Conservation (phyloP, 2,797 vertebrate species). For the Linurgus olivaceus region DNA sequence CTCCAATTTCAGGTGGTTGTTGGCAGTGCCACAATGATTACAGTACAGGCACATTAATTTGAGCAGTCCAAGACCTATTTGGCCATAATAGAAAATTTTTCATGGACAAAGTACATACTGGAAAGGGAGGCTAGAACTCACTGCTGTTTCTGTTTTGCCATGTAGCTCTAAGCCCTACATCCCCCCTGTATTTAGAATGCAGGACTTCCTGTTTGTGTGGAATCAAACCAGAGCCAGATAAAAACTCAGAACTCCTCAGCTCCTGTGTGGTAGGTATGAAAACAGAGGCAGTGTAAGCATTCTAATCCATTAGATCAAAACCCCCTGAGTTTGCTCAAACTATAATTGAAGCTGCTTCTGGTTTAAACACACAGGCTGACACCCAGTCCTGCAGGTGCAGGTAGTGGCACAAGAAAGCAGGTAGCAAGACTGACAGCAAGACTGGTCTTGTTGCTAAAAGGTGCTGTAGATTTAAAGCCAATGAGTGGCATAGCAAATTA, state of each 20-base stretch:
- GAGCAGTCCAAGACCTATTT: not conserved
- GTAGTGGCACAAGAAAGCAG: not conserved
- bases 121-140: not conserved
- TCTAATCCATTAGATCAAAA: not conserved
- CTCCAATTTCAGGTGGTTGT: not conserved
- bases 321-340: not conserved
- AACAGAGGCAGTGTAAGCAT: not conserved
- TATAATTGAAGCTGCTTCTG: not conserved
- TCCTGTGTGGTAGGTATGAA: not conserved
- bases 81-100: not conserved
- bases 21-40: not conserved
- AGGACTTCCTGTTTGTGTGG: not conserved
- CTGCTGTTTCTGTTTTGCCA: not conserved
- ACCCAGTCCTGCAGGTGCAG: not conserved
- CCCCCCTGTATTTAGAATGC: too few relatives aligned
- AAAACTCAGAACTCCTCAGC: not conserved
- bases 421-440: not conserved
- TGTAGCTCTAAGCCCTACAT: not conserved
- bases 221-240: not conserved
- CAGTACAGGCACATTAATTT: not conserved
- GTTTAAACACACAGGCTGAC: not conserved
- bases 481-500: constrained; percentile 18
- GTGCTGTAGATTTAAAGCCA: constrained; percentile 7
- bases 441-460: not conserved
- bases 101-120: not conserved